Base-by-base conservation (phyloP, 2,113 vertebrate genomes). In the Lamprologus sp. region DNA sequence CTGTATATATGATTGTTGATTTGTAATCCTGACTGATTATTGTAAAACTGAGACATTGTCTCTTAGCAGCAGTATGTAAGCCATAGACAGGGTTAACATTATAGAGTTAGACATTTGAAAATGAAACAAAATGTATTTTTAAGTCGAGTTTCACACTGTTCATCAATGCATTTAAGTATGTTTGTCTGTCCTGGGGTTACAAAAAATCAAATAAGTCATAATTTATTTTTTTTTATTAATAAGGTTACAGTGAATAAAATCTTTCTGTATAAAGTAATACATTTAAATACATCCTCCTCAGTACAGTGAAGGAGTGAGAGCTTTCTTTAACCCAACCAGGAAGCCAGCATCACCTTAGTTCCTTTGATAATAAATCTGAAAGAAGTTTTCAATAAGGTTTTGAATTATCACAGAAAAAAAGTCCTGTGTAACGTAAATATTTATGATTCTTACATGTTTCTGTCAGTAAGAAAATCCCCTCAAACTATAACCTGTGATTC, bases 1-100 rank as follows among this genome's bases (percentile, higher is more conserved):
- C 9, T 0, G 23, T 75, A 49, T 0, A 75, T 47, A 19, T 17
- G 0, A 45, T 26, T 47, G 40, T 28, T 28, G 40, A 47, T 73
- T 47, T 73, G 6, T 28, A 73, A 9, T 14, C 70, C 23, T 31
- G 42, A 12, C 60, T n/a, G 60, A 23, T 42, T 70, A 70, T 42
- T 70, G 37, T 73, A 73, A 73, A 42, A 26, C 7, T 73, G 68
- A 47, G 23, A 75, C 23, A 7, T 7, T 73, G 40, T 17, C 40
- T 75, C 40, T 49, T 47, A 28, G 42, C 0, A 75, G 23, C 14
- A 73, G 13, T 5, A 26, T 73, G 68, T 15, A 45, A 45, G 37
- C 21, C n/a, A 45, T 26, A 42, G 21, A 26, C 37, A 17, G 21
- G 13, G 21, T 73, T 73, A 45, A 73, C 21, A 45, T 73, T 26